phyloP scores from a whole-genome alignment of 2,888 invertebrate genomes.

The Pomacea canaliculata region DNA sequence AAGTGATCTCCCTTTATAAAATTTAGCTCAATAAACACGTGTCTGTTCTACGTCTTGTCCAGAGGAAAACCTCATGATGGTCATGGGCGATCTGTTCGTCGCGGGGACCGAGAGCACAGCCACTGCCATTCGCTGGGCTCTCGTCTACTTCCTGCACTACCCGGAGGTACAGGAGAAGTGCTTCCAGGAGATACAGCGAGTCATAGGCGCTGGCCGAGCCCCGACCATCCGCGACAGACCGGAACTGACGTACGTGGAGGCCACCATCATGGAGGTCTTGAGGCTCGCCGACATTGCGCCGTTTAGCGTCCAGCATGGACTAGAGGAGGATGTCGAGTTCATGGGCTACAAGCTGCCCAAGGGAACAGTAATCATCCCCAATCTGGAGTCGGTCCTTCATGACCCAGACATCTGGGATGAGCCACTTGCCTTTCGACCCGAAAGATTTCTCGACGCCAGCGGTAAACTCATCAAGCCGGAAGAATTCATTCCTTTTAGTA shows the following conservation, averaged over 20 bases:
- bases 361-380: constrained; percentile 36
- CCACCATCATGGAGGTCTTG: constrained; percentile 46
- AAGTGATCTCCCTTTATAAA: too few species aligned
- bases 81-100: too few species aligned
- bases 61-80: neutral
- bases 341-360: constrained; percentile 52
- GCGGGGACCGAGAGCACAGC: constrained; percentile 77
- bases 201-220: constrained; percentile 56
- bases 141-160: constrained; percentile 83
- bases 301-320: constrained; percentile 36
- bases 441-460: constrained; percentile 37
- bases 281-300: constrained; percentile 45
- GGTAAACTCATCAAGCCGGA: constrained; percentile 25
- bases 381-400: constrained; percentile 36
- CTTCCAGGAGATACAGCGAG: constrained; percentile 35
- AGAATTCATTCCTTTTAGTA: constrained; percentile 29
- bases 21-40: too few species aligned
- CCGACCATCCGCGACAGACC: constrained; percentile 31
- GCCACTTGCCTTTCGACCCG: constrained; percentile 24
- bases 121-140: constrained; percentile 87
- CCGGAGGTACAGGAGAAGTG: constrained; percentile 73
- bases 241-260: constrained; percentile 40
- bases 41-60: neutral
- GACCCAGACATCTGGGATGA: constrained; percentile 35
- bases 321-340: constrained; percentile 39